Evolutionary conservation across 2,888 invertebrate genomes (phyloP), one percentile per base, ranked within the genome.

Genomic region (Galerucella calmariensis): DNA sequence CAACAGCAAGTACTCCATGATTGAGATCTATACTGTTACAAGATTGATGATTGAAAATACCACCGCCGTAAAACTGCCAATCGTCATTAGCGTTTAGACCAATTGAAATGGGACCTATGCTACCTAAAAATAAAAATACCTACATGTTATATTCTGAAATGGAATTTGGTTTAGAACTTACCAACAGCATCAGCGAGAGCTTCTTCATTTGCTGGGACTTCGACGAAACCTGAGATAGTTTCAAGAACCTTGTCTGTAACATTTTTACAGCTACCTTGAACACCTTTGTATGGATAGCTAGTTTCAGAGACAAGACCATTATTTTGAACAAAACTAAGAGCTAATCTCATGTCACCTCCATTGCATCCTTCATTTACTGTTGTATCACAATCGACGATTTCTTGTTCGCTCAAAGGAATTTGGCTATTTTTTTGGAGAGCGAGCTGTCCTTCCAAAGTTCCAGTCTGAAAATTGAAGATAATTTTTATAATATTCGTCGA

Each of bases 381-480:
- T 84, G 24, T 68, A 0, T 74, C 75, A 56, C 96, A 96, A 88
- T 96, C 96, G 73, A 96, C 89, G 79, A 96, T 89, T 88, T 96
- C 95, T 88, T 96, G 96, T 88, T 78, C 78, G 48, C 96, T 96
- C 14, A 97, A 90, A 1, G 96, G 95, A 46, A 95, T 90, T 73
- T 97, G 89, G 79, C 89, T 89, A 14, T 94, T 94, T 14, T 90
- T 89, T 87, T 93, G 92, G 79, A 95, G 92, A 90, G 91, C 96
- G 87, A 96, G 94, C 87, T 96, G 96, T 0, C 93, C 96, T 89
- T 97, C 97, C 12, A 97, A 88, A 0, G 96, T 88, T 20, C 97
- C 98, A 68, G 97, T 97, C 93, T 96, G 85, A 65, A 53, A 67
- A 61, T 46, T 10, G 2, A 46, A 27, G 27, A 0, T 0, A 27